Evolutionary conservation across 2,888 invertebrate genomes (phyloP).

Genomic region (Enchytraeus crypticus): DNA sequence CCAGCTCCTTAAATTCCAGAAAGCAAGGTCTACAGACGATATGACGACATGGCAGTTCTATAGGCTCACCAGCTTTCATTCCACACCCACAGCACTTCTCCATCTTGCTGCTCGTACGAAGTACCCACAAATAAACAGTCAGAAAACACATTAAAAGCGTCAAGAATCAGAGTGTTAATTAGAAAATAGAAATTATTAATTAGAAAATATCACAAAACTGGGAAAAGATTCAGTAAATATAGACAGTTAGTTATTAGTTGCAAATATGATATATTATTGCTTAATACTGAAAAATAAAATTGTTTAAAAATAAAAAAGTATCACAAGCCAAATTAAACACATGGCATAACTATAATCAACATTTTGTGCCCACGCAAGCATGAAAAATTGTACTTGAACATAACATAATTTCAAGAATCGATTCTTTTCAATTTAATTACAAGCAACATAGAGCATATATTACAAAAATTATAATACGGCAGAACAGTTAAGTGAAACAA

Average conservation of each 20-base stretch:
- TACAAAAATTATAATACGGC: not conserved
- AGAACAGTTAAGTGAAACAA: no score
- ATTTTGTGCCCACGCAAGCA: not conserved
- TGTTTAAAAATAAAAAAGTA: not conserved
- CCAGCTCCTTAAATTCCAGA: conserved; percentile 21
- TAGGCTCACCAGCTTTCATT: conserved; percentile 28
- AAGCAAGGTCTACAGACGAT: conserved; percentile 33
- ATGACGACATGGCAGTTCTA: conserved; percentile 36
- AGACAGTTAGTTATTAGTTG: no score
- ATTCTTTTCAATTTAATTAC: not conserved
- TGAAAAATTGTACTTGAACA: not conserved
- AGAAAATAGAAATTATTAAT: no score
- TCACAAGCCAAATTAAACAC: not conserved
- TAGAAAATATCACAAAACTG: no score
- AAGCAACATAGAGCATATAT: not conserved
- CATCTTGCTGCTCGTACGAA: conserved; percentile 5
- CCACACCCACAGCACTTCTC: conserved; percentile 29
- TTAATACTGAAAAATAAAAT: not conserved
- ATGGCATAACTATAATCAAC: not conserved
- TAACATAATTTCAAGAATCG: not conserved
- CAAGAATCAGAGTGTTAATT: no score
- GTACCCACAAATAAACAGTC: not conserved
- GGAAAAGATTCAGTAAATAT: no score
- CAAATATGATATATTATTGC: not conserved
- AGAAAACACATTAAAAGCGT: not conserved